Percentiles rank a stretch among this genome's conserved stretches.
Evolutionary conservation across 2,888 invertebrate genomes (phyloP).

Genomic region (Pilophorus perplexus): DNA sequence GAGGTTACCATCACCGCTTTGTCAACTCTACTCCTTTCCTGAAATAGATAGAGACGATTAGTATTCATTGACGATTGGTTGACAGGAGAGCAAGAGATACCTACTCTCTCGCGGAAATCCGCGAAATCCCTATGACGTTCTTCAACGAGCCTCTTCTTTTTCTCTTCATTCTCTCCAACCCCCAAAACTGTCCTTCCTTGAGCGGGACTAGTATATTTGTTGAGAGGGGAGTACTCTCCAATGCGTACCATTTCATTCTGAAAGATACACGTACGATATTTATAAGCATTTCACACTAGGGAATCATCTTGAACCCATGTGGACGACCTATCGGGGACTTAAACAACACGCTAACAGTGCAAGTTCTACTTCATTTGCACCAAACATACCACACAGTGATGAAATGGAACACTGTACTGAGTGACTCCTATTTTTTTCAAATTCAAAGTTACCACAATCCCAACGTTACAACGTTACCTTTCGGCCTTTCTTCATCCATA

Average conservation of each 20-base stretch:
- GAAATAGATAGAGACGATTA: too few species aligned
- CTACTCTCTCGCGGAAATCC: background rate
- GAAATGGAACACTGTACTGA: too few species aligned
- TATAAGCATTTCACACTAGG: too few species aligned
- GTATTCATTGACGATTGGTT: too few species aligned
- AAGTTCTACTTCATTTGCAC: background rate
- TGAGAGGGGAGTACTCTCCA: slow-evolving; percentile 45
- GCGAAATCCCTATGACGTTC: slow-evolving; percentile 17
- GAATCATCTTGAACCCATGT: background rate
- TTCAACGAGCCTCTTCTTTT: slow-evolving; percentile 13
- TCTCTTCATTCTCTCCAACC: slow-evolving; percentile 39
- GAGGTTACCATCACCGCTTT: slow-evolving; percentile 26
- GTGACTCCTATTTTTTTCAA: background rate
- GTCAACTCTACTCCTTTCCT: slow-evolving; percentile 17
- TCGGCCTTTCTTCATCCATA: background rate
- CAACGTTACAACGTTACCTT: slow-evolving; percentile 2
- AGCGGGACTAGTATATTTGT: slow-evolving; percentile 21
- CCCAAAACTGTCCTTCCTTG: slow-evolving; percentile 33
- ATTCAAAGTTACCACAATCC: background rate
- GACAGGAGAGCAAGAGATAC: too few species aligned
- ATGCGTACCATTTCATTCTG: slow-evolving; percentile 43
- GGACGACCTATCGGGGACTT: background rate
- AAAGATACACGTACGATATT: background rate
- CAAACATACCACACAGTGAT: too few species aligned
- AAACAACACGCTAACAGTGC: background rate